A percentile compares a stretch with the other conserved stretches of the same genome.
Conservation (phyloP, 1,140 invertebrate genomes). For the Zaprionus kolodkinae region DNA sequence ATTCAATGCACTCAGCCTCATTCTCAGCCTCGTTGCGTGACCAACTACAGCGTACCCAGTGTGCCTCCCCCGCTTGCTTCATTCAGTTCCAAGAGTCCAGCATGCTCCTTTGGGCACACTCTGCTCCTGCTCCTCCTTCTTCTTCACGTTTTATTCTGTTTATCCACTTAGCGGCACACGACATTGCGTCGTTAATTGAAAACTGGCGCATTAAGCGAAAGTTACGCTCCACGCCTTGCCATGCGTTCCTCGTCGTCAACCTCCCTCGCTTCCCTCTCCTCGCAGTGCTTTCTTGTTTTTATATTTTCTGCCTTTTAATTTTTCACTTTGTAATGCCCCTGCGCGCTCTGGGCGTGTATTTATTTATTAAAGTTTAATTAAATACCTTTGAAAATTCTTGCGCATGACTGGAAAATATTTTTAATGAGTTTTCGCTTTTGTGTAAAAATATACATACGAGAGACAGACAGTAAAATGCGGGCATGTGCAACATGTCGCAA, state of each 20-base stretch:
- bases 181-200: conserved; percentile 73
- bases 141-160: conserved; percentile 32
- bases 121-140: background rate
- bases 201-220: conserved; percentile 73
- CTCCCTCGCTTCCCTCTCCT: background rate
- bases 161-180: conserved; percentile 72
- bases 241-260: background rate
- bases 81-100: background rate
- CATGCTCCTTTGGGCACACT: background rate
- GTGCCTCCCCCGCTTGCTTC: background rate
- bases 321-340: conserved; percentile 38
- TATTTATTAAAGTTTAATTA: conserved; percentile 81
- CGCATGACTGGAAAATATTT: conserved; percentile 76
- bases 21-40: conserved; percentile 8
- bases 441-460: conserved; percentile 32
- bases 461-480: conserved; percentile 30
- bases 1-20: conserved; percentile 58
- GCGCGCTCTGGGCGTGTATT: conserved; percentile 28
- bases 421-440: conserved; percentile 77
- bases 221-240: conserved; percentile 9
- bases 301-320: conserved; percentile 62
- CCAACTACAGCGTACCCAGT: conserved; percentile 10
- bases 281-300: conserved; percentile 46
- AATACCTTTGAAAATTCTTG: conserved; percentile 76
- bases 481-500: conserved; percentile 44